Base-by-base conservation (phyloP, 2,888 invertebrate genomes). In the Andrena fulva region DNA sequence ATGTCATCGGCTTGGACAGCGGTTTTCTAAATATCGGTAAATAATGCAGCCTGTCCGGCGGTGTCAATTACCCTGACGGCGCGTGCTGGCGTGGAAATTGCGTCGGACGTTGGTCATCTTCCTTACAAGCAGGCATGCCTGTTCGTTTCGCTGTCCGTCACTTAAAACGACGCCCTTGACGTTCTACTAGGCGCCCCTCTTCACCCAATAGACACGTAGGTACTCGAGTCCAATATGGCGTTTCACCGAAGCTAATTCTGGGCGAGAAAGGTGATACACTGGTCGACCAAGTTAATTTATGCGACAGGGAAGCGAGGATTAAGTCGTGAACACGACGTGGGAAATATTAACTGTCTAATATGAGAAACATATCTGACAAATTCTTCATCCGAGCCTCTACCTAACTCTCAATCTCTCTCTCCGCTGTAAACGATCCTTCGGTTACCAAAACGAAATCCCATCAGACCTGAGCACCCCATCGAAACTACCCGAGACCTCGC, bases 11-110 rank as follows among this genome's bases (percentile, higher is more conserved):
- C 66, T 56, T n/a, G 42, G 20, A 69, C 16, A 35, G 48, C 24
- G 31, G 62, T 85, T 85, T 79, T 77, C 76, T 73, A 82, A 85
- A 87, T 80, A 71, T 82, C 80, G 75, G 27, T 84, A 76, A 87
- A 87, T 84, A 71, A 83, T 63, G 54, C 63, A 16, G 48, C 63
- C 78, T 67, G 73, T 63, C 78, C 64, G 20, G 48, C 10, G 54
- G 68, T 78, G 77, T 85, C 85, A 66, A 75, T 82, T 74, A 72
- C 66, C 56, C 54, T 29, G 72, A 72, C 56, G 52, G 72, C 76
- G 59, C 67, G 73, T 24, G 73, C 79, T 62, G 59, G 59, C 77
- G 72, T 69, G 77, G 54, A 78, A 72, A 80, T 87, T 83, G 76
- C 87, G 69, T 78, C 76, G 69, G 78, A 82, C 82, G 76, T 56